phyloP scores from a whole-genome alignment of 2,113 vertebrate genomes.

The Arenaria interpres region DNA sequence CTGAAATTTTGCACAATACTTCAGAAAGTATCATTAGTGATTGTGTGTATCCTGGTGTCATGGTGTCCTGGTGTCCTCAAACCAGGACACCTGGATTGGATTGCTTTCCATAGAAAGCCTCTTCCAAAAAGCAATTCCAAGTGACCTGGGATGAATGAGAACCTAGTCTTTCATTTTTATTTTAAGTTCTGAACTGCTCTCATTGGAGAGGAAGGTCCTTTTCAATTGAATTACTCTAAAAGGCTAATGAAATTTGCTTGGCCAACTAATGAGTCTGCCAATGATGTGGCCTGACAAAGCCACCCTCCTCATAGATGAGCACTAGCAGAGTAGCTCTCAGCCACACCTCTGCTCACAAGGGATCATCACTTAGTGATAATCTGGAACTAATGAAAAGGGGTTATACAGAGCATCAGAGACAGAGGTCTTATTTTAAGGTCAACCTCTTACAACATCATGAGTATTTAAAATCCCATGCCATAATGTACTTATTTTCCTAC shows the following conservation, averaged over 20 bases:
- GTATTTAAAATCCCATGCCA: background rate
- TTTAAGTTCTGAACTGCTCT: background rate
- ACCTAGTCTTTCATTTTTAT: background rate
- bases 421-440: background rate
- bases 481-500: background rate
- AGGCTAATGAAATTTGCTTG: background rate
- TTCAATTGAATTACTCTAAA: background rate
- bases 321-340: background rate
- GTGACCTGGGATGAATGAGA: background rate
- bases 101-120: background rate
- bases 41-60: background rate
- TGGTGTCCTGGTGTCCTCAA: background rate
- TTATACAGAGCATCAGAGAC: background rate
- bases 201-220: background rate
- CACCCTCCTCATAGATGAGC: rapidly evolving
- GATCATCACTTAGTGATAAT: background rate
- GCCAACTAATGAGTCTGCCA: background rate
- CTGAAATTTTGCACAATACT: background rate
- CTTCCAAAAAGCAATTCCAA: background rate
- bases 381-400: background rate
- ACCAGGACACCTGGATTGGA: background rate
- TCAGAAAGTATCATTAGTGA: background rate
- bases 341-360: background rate
- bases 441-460: background rate
- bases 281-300: background rate